A percentile compares a stretch with the other conserved stretches of the same genome.
These are phyloP conservation scores for Drosophila affinis DNA, from an alignment of 2,888 invertebrate species.

Conservation along the genomic window DNA sequence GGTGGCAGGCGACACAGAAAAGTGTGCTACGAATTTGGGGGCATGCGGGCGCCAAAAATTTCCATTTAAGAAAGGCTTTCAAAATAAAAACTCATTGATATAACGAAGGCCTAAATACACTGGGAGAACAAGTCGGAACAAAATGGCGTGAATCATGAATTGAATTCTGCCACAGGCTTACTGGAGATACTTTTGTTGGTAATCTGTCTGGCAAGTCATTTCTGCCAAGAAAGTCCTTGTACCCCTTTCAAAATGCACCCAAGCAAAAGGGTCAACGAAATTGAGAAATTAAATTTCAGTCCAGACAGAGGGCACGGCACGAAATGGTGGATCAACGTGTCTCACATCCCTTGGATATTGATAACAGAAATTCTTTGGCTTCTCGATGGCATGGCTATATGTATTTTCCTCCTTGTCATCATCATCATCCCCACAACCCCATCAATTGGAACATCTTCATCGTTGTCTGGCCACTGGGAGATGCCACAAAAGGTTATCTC, in stretches of 20 bases:
- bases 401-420: conserved; percentile 18
- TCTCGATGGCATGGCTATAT: conserved; percentile 22
- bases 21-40: conserved; percentile 57
- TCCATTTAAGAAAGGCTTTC: conserved; percentile 8
- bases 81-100: not conserved
- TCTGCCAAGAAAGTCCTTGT: not conserved
- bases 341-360: conserved; percentile 18
- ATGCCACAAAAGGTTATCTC: conserved; percentile 73
- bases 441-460: conserved; percentile 37
- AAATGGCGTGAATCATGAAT: not conserved
- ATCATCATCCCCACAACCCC: conserved; percentile 16
- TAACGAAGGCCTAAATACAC: not conserved
- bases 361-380: conserved; percentile 43
- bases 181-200: not conserved
- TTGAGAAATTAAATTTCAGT: conserved; percentile 40
- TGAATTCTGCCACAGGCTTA: not conserved
- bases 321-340: conserved; percentile 11
- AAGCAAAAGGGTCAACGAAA: conserved; percentile 26
- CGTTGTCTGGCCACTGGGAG: conserved; percentile 46
- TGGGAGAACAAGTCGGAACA: not conserved
- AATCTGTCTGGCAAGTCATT: not conserved
- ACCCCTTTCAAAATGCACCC: conserved; percentile 9
- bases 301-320: conserved; percentile 18
- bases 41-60: conserved; percentile 29
- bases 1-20: conserved; percentile 40